Evolutionary conservation across 2,888 invertebrate species (phyloP), one percentile per base, ranked within the genome.

Genomic region (Drosophila nr. medialis): DNA sequence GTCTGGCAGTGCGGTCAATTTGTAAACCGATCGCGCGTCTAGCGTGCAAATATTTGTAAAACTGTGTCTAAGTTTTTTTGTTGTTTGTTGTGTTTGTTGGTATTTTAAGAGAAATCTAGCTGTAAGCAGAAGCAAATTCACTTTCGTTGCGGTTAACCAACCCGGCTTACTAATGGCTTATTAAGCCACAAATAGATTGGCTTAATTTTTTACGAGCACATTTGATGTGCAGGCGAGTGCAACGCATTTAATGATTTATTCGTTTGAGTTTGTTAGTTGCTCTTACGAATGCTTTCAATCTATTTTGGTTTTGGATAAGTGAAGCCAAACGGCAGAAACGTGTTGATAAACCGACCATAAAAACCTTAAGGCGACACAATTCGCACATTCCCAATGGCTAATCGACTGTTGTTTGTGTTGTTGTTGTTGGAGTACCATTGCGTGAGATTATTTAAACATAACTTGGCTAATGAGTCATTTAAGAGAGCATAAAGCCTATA

Each of bases 71-170:
- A 68, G 56, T 70, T 72, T 55, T 60, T 30, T 45, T 58, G 53
- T 64, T 59, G 32, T 32, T 32, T 32, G 32, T 11, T 11, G 10
- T 61, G 45, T 21, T 30, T 32, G 54, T 38, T 60, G 68, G 38
- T 56, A 51, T 27, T 45, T 75, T 38, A 75, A 86, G 85, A 80
- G 85, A 86, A 86, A 86, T 88, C 85, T 73, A 75, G 45, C 59
- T 30, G 32, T 29, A 67, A 62, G 65, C 55, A 64, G 80, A 71
- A 78, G 59, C 69, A 69, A 86, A 84, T 82, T 89, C 87, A 84
- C 89, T 86, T 86, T 86, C 87, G 75, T 86, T 86, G 89, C 86
- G 86, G 86, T 75, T 89, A 89, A 86, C 89, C 84, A 86, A 86
- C 85, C 64, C 74, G 80, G 74, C 86, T 83, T 76, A 88, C 85